Base-by-base conservation (phyloP, 37 sponge, comb jelly and placozoan genomes). In the Theonella swinhoei region DNA sequence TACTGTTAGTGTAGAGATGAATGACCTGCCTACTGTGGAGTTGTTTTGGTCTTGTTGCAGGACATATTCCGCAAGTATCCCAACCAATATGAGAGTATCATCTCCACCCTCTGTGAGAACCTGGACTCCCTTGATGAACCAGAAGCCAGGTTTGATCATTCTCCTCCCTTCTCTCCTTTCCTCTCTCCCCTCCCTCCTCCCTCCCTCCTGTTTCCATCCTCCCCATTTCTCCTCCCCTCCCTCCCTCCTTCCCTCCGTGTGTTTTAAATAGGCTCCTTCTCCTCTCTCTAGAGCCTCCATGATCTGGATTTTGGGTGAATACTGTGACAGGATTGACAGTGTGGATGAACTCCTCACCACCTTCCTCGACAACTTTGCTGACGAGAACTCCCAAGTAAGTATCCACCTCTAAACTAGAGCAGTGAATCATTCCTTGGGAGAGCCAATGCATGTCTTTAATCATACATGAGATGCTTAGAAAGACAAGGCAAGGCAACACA, bases 301-400 rank as follows among this genome's bases (percentile, higher is more conserved):
- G 99, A 98, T 98, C 40, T 98, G 99, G 99, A 98, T 98, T 31
- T 70, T 98, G 39, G 99, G 99, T 69, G 99, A 98, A 83, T 98
- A 98, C 66, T 95, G 94, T 31, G 99, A 98, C 82, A 78, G 99
- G 1, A 98, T 98, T 75, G 99, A 98, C 75, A 92, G 88, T 40
- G 95, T 94, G 7, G 95, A 88, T 75, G 99, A 98, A 31, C 88
- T 96, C 1, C 93, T 98, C 36, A 63, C 81, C 5, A 74, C 93
- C 28, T 98, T 98, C 75, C 39, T 98, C 68, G 99, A 98, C 62
- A 88, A 81, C 24, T 98, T 98, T 77, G 89, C 89, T 32, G 99
- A 98, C 39, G 99, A 98, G 77, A 92, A 85, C 83, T 81, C 94
- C 19, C 89, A 93, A 79, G 92, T 91, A 4, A 5, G 85, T 66